Base-by-base conservation (phyloP, 2,888 invertebrate species). In the Dryobota labecula region DNA sequence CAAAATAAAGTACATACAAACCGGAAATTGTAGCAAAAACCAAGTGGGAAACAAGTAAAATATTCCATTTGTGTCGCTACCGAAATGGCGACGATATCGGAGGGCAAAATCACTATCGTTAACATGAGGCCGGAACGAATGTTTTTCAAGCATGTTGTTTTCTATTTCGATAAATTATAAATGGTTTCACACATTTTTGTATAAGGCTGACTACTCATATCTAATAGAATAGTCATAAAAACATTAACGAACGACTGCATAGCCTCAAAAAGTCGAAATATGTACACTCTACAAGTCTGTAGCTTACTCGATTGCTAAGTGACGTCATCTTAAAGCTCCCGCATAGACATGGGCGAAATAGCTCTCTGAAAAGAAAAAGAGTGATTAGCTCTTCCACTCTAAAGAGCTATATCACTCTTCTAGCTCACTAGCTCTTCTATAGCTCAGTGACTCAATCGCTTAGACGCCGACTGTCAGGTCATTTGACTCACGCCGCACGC, bases 61-160 rank as follows among this genome's bases (percentile, higher is more conserved):
- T 79, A 72, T 79, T 72, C 76, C 67, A 79, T 79, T 79, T 79
- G 76, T 63, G 70, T 72, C 64, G 67, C 51, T 65, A 62, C 67
- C 64, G 61, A 54, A 79, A 78, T 72, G 53, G 76, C 76, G 30
- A 45, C 43, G 47, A 58, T 79, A 79, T 79, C 68, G 57, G 53
- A 38, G 15, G 66, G 45, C 56, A 43, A 41, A 79, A 79, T 79
- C 72, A 33, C 65, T 68, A 57, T 65, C 72, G 64, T 71, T 79
- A 79, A 57, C 60, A 56, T 56, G 33, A 68, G 38, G 27, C 58
- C 49, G 33, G 45, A 61, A 51, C 24, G 57, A 78, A 69, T 53
- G 62, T 65, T 61, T 57, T 67, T 69, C 60, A 47, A 56, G 27
- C 20, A 27, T 33, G 7, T 38, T 38, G 36, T 61, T 36, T 49